Conservation (phyloP, 2,888 invertebrate species). For the Rhabditoides inermis region DNA sequence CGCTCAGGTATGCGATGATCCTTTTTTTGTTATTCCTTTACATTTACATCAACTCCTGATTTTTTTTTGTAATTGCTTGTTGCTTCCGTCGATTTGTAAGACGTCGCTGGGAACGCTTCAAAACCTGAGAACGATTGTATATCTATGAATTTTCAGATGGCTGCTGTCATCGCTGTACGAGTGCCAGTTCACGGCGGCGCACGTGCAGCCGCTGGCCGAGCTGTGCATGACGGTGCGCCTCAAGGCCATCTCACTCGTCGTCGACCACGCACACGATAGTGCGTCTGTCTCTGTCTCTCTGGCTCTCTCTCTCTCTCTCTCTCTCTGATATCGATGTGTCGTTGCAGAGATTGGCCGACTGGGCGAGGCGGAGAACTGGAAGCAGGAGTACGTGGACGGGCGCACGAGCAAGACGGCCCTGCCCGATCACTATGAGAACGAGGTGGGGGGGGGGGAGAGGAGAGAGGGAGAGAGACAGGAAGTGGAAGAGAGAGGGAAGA, state of each 20-base stretch:
- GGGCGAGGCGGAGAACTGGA: conserved; percentile 46
- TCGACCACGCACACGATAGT: conserved; percentile 33
- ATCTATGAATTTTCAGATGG: conserved; percentile 26
- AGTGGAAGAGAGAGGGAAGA: not conserved
- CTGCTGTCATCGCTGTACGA: conserved; percentile 41
- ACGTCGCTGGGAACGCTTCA: too few relatives aligned
- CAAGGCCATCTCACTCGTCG: conserved; percentile 35
- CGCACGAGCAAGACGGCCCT: conserved; percentile 41
- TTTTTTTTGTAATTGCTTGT: too few relatives aligned
- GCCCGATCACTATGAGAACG: conserved; percentile 49
- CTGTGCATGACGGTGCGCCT: conserved; percentile 46
- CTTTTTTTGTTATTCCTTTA: conserved; percentile 1
- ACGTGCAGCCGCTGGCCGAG: conserved; percentile 47
- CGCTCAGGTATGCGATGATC: conserved; percentile 18
- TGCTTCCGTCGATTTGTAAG: too few relatives aligned
- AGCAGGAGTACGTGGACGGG: conserved; percentile 37
- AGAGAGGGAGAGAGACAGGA: not conserved
- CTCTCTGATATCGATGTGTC: not conserved
- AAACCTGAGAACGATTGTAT: too few relatives aligned
- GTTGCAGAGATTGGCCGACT: conserved; percentile 13
- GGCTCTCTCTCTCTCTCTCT: not conserved
- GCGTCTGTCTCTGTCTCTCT: not conserved
- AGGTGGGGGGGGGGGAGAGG: too few relatives aligned
- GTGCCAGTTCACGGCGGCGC: conserved; percentile 28
- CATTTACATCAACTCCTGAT: not conserved